Percentiles rank a stretch among this genome's conserved stretches.
Conservation (phyloP, 92 coral and sea anemone species). For the Zoanthus solanderi region DNA sequence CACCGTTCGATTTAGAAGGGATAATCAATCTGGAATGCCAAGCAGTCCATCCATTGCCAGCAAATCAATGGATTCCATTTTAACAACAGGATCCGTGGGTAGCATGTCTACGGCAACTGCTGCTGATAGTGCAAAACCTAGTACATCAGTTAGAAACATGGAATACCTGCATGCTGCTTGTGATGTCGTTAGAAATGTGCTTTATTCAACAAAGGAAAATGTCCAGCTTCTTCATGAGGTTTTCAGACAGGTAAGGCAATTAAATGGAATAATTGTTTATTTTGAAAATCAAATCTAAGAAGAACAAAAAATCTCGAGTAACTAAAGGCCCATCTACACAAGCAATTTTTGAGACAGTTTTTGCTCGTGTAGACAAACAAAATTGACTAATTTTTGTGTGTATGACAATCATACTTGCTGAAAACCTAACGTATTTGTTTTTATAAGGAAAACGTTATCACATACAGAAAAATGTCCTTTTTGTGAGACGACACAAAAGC, state of each 20-base stretch:
- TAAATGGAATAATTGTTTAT: background rate
- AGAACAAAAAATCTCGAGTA: background rate
- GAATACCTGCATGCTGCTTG: conserved; percentile 89
- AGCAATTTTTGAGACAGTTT: no score
- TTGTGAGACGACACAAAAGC: no score
- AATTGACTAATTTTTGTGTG: no score
- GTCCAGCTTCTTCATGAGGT: conserved; percentile 96
- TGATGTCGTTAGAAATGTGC: conserved; percentile 86
- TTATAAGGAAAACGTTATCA: no score
- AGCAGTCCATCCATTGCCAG: conserved; percentile 62
- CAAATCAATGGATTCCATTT: conserved; percentile 77
- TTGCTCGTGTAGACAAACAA: no score
- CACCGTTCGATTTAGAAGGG: conserved; percentile 85
- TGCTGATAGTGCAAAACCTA: conserved; percentile 51
- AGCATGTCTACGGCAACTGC: conserved; percentile 63
- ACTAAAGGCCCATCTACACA: no score
- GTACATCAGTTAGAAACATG: conserved; percentile 59
- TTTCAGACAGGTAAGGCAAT: conserved; percentile 79
- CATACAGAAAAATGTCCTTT: no score
- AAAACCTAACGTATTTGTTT: no score
- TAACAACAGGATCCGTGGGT: conserved; percentile 66
- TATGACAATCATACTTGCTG: no score
- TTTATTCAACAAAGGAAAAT: conserved; percentile 92
- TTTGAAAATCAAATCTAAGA: background rate
- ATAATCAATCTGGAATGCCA: conserved; percentile 58